Evolutionary conservation across 2,113 vertebrate genomes (phyloP).

Genomic region (Brevimyrus niger): DNA sequence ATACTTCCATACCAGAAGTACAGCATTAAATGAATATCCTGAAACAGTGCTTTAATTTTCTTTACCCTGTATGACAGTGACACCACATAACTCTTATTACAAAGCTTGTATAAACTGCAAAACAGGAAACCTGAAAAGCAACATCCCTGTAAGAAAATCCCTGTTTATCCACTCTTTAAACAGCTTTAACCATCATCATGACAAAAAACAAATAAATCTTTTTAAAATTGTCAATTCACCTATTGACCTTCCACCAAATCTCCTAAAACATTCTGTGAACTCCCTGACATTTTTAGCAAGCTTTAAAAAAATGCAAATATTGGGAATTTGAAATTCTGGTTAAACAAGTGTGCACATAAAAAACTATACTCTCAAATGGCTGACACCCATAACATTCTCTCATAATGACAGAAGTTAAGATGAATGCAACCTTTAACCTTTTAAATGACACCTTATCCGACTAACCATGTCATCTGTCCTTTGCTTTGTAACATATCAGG

Average conservation of each 20-base stretch:
- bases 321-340: background rate
- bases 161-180: background rate
- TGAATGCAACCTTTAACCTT: background rate
- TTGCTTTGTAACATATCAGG: background rate
- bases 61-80: background rate
- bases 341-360: background rate
- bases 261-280: background rate
- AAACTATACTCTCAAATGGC: background rate
- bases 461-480: background rate
- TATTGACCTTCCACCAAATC: background rate
- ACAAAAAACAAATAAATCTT: constrained; percentile 24
- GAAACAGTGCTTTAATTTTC: background rate
- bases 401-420: background rate
- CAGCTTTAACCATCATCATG: background rate
- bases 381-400: background rate
- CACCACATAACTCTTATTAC: background rate
- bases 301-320: background rate
- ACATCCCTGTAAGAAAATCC: background rate
- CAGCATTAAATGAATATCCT: background rate
- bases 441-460: constrained; percentile 26
- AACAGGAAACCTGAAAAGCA: background rate
- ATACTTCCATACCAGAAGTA: background rate
- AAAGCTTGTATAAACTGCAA: background rate
- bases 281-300: background rate
- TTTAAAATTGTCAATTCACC: constrained; percentile 28